Conservation (phyloP, 1,140 invertebrate species). For the Charaxes varanes region DNA sequence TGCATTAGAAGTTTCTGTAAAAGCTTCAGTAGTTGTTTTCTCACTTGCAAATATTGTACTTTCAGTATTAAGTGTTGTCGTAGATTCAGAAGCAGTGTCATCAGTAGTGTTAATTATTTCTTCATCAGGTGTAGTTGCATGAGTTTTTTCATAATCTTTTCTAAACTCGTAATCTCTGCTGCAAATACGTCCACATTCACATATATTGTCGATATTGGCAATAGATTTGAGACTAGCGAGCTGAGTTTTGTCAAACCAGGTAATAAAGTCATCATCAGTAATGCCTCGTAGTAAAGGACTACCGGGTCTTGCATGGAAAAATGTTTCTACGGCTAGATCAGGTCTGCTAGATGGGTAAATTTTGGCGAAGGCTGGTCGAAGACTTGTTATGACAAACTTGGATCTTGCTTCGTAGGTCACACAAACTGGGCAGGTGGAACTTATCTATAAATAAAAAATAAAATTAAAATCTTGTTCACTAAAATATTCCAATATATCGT, state of each 20-base stretch:
- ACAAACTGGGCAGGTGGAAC: slow-evolving; percentile 75
- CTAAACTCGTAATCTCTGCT: slow-evolving; percentile 63
- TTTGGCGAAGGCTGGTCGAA: slow-evolving; percentile 77
- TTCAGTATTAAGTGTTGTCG: slow-evolving; percentile 10
- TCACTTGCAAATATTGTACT: slow-evolving; percentile 11
- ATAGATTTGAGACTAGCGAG: slow-evolving; percentile 55
- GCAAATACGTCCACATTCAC: slow-evolving; percentile 70
- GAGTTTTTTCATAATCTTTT: slow-evolving; percentile 27
- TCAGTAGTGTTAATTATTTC: slow-evolving; percentile 7
- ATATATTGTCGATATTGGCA: slow-evolving; percentile 63
- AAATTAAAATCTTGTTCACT: too few species aligned
- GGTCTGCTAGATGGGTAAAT: slow-evolving; percentile 76
- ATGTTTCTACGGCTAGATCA: slow-evolving; percentile 76
- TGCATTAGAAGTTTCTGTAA: slow-evolving; percentile 4
- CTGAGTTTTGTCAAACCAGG: slow-evolving; percentile 77
- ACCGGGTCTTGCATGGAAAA: slow-evolving; percentile 76
- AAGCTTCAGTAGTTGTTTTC: slow-evolving; percentile 7
- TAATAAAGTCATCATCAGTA: slow-evolving; percentile 78
- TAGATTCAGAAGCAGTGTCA: slow-evolving; percentile 22
- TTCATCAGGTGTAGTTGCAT: slow-evolving; percentile 9
- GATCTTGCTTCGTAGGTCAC: slow-evolving; percentile 75
- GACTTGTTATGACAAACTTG: slow-evolving; percentile 74
- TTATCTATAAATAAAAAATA: slow-evolving; percentile 51
- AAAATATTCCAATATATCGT: too few species aligned
- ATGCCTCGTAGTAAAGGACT: slow-evolving; percentile 75